Conservation (phyloP, 1,140 invertebrate species). For the Samia ricini region DNA sequence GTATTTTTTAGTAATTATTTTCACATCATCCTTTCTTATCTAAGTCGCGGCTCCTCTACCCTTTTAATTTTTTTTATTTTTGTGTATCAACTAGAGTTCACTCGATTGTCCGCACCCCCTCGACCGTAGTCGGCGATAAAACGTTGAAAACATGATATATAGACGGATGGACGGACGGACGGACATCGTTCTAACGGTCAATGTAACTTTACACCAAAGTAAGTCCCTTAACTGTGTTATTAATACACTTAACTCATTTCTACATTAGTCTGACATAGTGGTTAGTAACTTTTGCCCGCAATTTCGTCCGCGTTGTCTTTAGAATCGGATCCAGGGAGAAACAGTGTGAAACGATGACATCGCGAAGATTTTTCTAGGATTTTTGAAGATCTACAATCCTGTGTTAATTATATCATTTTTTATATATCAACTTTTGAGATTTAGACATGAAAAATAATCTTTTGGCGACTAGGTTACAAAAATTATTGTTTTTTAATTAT, state of each 20-base stretch:
- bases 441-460: too few relatives aligned
- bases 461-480: too few relatives aligned
- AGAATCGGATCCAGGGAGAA: too few relatives aligned
- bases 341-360: too few relatives aligned
- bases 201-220: background rate
- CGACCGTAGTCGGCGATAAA: constrained; percentile 54
- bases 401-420: too few relatives aligned
- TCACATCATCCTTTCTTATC: background rate
- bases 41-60: background rate
- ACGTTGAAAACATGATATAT: constrained; percentile 67
- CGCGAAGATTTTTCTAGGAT: too few relatives aligned
- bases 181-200: constrained; percentile 34
- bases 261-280: background rate
- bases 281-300: too few relatives aligned
- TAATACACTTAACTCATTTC: background rate
- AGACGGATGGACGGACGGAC: constrained; percentile 34
- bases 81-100: constrained; percentile 32
- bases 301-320: too few relatives aligned
- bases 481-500: too few relatives aligned
- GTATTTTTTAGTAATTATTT: background rate
- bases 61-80: constrained; percentile 22
- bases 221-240: background rate
- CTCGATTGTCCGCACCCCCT: constrained; percentile 53
- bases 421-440: too few relatives aligned
- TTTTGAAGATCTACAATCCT: too few relatives aligned